Base-by-base conservation (phyloP, 2,797 vertebrate genomes). In the Paramormyrops hopkinsi region DNA sequence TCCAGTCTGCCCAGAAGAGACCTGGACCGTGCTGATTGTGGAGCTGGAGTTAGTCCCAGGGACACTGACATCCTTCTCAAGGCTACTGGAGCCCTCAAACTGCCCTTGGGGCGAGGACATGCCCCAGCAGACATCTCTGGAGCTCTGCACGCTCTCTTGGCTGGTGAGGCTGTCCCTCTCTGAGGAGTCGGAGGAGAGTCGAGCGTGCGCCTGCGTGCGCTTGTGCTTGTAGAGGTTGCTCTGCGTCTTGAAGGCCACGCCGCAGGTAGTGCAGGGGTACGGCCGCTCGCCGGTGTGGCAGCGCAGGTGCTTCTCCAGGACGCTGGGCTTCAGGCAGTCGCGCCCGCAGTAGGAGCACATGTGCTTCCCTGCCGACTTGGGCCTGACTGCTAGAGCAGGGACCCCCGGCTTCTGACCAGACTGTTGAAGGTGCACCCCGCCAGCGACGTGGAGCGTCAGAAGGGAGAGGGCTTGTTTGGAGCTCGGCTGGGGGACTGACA, bases 221-320 rank as follows among this genome's bases (percentile, higher is more conserved):
- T 97, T 95, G 91, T 99, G 98, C 91, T 99, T 99, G 84, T 99
- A 99, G 87, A 99, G 93, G 93, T 99, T 99, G 95, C 98, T 99
- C 95, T 99, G 98, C 48, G 98, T 99, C 96, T 99, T 99, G 86
- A 99, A 99, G 12, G 98, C 98, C 41, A 99, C 96, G 62, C 98
- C 97, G 22, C 98, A 99, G 0, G 96, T 97, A 90, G 94, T 93
- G 53, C 98, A 99, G 0, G 98, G 98, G 89, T 98, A 99, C 14
- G 98, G 98, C 90, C 98, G 95, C 93, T 99, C 98, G 0, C 98
- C 98, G 0, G 98, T 99, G 95, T 99, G 98, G 51, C 98, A 99
- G 56, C 98, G 97, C 25, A 99, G 95, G 73, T 99, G 98, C 92
- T 99, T 99, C 94, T 99, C 97, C 90, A 99, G 93, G 17, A 99